Evolutionary conservation across 2,888 invertebrate genomes (phyloP), one percentile per base, ranked within the genome.

Genomic region (Lasius fuliginosus): DNA sequence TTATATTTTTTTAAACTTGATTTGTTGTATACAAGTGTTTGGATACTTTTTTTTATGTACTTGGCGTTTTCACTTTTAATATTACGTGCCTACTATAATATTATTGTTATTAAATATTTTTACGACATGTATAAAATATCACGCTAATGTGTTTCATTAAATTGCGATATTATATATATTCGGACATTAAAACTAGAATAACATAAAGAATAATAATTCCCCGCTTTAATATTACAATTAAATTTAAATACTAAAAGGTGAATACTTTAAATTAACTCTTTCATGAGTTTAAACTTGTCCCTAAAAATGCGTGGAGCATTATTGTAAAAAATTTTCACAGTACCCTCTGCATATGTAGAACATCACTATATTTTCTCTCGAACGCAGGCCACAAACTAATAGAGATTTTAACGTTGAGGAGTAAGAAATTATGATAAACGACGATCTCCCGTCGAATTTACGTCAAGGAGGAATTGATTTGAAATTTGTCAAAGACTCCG

Each of bases 81-180:
- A 46, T 46, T 23, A n/a, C 33, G 6, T 12, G 30, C 42, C 3
- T n/a, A n/a, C n/a, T n/a, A n/a, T n/a, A n/a, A n/a, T n/a, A 23
- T 74, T 73, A 46, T 74, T 33, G 36, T 49, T 46, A 65, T 75
- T 58, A 73, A 56, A 46, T 65, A 58, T 73, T 71, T 46, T 1
- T 30, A 53, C n/a, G 23, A 18, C 30, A 1, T 30, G n/a, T 18
- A 15, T 58, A 15, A 56, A 58, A 36, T 74, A 36, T 27, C 3
- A 73, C 46, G 15, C 18, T 42, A 36, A 36, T 36, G 11, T 4
- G 5, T 60, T 77, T 67, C 8, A 9, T 6, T 58, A 79, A 74
- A 74, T 75, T 81, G 8, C 12, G 8, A 42, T 60, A 58, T 46
- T 75, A n/a, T 8, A 6, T 53, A 8, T n/a, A 71, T 60, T 33